phyloP scores from a whole-genome alignment of 2,888 invertebrate genomes.

The Noctua fimbriata region DNA sequence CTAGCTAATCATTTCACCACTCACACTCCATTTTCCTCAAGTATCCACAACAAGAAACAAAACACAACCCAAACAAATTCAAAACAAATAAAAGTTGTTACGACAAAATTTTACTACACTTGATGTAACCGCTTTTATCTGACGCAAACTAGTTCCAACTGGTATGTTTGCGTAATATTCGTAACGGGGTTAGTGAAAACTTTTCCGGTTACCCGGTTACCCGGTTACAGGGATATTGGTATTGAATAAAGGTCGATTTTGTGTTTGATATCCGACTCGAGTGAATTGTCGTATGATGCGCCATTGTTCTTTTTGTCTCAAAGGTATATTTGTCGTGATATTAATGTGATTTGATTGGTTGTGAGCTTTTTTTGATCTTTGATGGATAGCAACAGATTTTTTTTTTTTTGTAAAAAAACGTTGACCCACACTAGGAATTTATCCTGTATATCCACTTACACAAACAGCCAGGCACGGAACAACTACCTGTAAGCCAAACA shows the following conservation, averaged over 20 bases:
- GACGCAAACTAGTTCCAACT: slow-evolving; percentile 62
- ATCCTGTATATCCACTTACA: no score
- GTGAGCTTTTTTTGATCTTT: not conserved
- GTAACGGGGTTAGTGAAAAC: slow-evolving; percentile 61
- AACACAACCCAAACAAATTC: slow-evolving; percentile 45
- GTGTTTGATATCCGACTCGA: slow-evolving; percentile 33
- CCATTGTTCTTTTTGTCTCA: slow-evolving; percentile 1
- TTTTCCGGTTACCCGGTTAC: slow-evolving; percentile 55
- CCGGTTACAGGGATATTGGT: slow-evolving; percentile 50
- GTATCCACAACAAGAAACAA: slow-evolving; percentile 9
- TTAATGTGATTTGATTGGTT: not conserved
- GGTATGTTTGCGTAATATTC: slow-evolving; percentile 56
- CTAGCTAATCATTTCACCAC: no score
- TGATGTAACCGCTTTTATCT: slow-evolving; percentile 61
- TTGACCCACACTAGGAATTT: no score
- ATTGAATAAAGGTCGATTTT: slow-evolving; percentile 52
- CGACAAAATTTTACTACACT: slow-evolving; percentile 37
- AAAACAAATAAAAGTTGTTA: slow-evolving; percentile 52
- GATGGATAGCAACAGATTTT: no score
- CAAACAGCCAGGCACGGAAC: no score
- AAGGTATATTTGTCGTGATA: not conserved
- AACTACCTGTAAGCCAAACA: no score
- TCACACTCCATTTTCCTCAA: not conserved
- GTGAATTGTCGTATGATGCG: slow-evolving; percentile 14
- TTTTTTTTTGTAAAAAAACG: no score